phyloP scores from a whole-genome alignment of 2,113 vertebrate species.

The Colossoma macropomum region DNA sequence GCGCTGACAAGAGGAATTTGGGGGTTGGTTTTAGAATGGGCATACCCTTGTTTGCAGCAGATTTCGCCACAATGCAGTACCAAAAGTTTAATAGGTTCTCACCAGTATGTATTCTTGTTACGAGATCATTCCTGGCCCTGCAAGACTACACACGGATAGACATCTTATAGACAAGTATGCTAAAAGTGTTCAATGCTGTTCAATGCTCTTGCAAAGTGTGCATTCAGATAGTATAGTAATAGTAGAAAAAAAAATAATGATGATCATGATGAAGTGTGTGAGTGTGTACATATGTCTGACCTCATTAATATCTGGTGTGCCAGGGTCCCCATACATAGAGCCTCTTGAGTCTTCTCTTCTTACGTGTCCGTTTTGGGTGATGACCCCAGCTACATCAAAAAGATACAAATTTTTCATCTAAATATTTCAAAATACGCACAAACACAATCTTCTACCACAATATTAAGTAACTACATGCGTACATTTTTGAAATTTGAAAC shows the following conservation, averaged over 20 bases:
- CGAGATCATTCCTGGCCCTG: too few relatives aligned
- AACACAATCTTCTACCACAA: background rate
- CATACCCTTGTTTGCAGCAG: too few relatives aligned
- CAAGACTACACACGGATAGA: too few relatives aligned
- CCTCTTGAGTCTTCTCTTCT: constrained; percentile 89
- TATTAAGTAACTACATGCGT: background rate
- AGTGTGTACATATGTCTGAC: constrained; percentile 51
- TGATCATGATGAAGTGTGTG: background rate
- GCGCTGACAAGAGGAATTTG: too few relatives aligned
- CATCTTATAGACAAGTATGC: too few relatives aligned
- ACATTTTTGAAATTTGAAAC: background rate
- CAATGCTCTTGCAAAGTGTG: background rate
- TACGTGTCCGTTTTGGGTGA: constrained; percentile 80
- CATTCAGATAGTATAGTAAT: background rate
- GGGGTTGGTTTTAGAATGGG: too few relatives aligned
- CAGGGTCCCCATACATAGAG: constrained; percentile 82
- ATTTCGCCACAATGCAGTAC: too few relatives aligned
- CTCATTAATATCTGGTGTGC: constrained; percentile 71
- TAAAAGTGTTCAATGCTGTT: too few relatives aligned
- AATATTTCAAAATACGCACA: background rate
- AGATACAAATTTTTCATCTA: background rate
- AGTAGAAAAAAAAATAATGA: background rate
- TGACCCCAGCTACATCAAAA: constrained; percentile 68
- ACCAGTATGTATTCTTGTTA: too few relatives aligned
- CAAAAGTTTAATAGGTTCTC: too few relatives aligned